A percentile compares a stretch with the other conserved stretches of the same genome.
Conservation (phyloP, 2,113 vertebrate genomes). For the Cercopithecus mona region DNA sequence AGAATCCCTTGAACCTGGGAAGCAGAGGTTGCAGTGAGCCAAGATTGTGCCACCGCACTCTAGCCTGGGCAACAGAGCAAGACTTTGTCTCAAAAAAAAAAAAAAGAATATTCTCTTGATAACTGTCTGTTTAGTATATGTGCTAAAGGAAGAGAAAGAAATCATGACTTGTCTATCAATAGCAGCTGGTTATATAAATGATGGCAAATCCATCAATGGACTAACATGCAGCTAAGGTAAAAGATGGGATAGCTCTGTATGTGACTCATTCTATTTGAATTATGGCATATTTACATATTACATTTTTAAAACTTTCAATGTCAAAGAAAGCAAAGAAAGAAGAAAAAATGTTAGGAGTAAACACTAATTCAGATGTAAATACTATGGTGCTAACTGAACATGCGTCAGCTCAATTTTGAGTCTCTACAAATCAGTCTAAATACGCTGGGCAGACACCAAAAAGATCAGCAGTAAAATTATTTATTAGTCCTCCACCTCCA, state of each 20-base stretch:
- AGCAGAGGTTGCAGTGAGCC: background rate
- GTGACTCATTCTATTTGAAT: background rate
- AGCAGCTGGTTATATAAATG: background rate
- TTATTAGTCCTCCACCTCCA: background rate
- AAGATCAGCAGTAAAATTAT: background rate
- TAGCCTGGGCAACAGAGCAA: background rate
- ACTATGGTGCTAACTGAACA: background rate
- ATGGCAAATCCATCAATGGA: background rate
- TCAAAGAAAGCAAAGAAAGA: background rate
- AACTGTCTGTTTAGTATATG: background rate
- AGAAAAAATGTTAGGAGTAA: slow-evolving; percentile 19
- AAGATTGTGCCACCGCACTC: background rate
- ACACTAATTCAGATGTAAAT: background rate
- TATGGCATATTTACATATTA: background rate
- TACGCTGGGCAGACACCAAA: background rate
- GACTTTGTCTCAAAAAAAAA: background rate
- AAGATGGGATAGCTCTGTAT: background rate
- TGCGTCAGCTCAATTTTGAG: background rate
- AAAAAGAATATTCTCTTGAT: slow-evolving; percentile 9
- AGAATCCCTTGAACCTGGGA: background rate
- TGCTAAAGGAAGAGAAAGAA: background rate
- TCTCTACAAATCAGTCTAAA: background rate
- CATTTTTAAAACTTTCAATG: background rate
- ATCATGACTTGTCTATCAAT: background rate
- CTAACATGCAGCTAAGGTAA: background rate